Percentiles rank a stretch among this genome's conserved stretches.
These are phyloP conservation scores for Litoditis marina DNA, from an alignment of 2,888 invertebrate species.

Conservation along the genomic window DNA sequence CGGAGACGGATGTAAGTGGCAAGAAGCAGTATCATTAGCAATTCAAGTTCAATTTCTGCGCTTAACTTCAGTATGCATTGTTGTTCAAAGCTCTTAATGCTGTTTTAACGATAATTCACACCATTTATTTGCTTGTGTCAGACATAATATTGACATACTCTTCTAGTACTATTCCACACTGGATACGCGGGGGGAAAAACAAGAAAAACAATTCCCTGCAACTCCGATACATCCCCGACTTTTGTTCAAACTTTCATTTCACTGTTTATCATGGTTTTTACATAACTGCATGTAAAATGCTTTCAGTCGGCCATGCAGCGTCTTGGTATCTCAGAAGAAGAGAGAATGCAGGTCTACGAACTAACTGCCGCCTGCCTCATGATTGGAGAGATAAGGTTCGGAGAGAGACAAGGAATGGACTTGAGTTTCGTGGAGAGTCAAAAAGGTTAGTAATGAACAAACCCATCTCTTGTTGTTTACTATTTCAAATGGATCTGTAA, in stretches of 20 bases:
- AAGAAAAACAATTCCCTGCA: neutral
- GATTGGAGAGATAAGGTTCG: slow-evolving; percentile 58
- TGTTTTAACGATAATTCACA: too few species aligned
- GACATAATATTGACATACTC: too few species aligned
- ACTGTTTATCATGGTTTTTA: neutral
- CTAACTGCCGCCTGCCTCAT: slow-evolving; percentile 49
- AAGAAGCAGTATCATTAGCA: too few species aligned
- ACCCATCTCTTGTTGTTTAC: neutral
- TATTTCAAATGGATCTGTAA: neutral
- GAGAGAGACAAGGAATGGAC: slow-evolving; percentile 54
- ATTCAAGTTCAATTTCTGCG: too few species aligned
- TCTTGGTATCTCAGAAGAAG: slow-evolving; percentile 44
- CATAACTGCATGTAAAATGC: neutral
- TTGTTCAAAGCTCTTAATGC: too few species aligned
- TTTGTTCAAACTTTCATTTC: neutral
- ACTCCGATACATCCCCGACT: too few species aligned
- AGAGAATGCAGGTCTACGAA: slow-evolving; percentile 45
- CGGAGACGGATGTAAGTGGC: slow-evolving; percentile 2
- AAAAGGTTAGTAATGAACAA: slow-evolving; percentile 26
- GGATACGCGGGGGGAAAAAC: neutral
- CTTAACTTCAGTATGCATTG: too few species aligned
- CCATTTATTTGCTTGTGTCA: too few species aligned
- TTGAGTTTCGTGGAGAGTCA: slow-evolving; percentile 51
- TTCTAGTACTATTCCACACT: neutral
- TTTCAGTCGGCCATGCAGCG: slow-evolving; percentile 41